These are phyloP conservation scores for Xylophagus ater DNA, from an alignment of 2,888 invertebrate species.

Conservation along the genomic window DNA sequence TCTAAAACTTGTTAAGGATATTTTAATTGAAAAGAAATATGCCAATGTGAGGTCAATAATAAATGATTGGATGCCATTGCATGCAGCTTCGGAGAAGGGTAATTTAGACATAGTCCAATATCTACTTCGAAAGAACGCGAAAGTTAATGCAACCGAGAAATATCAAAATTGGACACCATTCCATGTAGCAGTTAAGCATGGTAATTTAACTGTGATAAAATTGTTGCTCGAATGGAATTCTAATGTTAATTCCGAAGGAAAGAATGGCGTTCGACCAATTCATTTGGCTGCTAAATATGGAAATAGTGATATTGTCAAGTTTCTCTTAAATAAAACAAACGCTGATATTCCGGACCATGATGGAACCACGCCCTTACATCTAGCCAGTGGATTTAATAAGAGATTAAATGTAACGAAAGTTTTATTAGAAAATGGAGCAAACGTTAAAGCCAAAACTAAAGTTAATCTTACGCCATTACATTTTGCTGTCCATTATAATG, in stretches of 20 bases:
- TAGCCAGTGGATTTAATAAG: slow-evolving; percentile 13
- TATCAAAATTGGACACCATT: slow-evolving; percentile 18
- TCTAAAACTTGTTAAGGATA: slow-evolving; percentile 15
- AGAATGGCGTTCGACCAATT: too few species aligned
- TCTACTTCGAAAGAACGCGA: slow-evolving; percentile 13
- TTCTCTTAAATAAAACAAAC: slow-evolving; percentile 16
- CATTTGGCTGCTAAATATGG: too few species aligned
- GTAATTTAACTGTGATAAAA: slow-evolving; percentile 1
- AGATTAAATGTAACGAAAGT: slow-evolving; percentile 8
- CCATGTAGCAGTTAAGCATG: too few species aligned
- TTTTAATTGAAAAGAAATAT: slow-evolving; percentile 16
- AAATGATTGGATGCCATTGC: slow-evolving; percentile 15
- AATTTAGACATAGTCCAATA: slow-evolving; percentile 8
- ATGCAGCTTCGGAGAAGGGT: slow-evolving; percentile 12
- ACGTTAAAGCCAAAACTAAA: slow-evolving; percentile 6
- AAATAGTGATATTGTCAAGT: slow-evolving; percentile 15
- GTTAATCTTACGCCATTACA: slow-evolving; percentile 5
- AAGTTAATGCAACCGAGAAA: slow-evolving; percentile 18
- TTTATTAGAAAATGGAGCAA: slow-evolving; percentile 10
- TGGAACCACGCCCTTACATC: slow-evolving; percentile 17
- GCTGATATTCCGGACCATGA: slow-evolving; percentile 6
- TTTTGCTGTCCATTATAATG: slow-evolving; percentile 4
- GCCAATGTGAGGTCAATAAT: slow-evolving; percentile 5
- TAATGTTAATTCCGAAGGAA: too few species aligned
- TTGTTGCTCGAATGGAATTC: slow-evolving; percentile 3